Conservation (phyloP, 2,113 vertebrate genomes). For the Agapornis roseicollis region DNA sequence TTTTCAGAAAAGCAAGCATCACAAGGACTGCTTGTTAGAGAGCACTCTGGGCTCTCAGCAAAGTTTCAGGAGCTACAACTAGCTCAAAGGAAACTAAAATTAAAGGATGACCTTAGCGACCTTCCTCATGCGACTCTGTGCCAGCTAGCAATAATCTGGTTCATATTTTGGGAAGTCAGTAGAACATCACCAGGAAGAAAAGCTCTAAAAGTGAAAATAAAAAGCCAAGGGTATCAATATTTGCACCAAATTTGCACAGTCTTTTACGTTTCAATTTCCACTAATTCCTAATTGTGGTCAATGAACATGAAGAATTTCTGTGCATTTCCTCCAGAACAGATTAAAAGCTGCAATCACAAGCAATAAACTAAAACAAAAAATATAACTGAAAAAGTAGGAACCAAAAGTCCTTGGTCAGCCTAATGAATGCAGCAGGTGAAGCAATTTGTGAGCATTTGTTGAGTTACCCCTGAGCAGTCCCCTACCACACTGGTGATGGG, state of each 20-base stretch:
- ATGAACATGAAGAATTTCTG: slow-evolving; percentile 21
- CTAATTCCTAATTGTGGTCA: neutral
- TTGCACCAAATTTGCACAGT: neutral
- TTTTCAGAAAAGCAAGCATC: slow-evolving; percentile 11
- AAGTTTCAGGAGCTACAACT: slow-evolving; percentile 9
- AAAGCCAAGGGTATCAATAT: neutral
- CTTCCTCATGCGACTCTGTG: neutral
- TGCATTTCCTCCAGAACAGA: slow-evolving; percentile 19
- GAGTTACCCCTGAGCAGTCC: neutral
- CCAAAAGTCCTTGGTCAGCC: neutral
- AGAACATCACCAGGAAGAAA: neutral
- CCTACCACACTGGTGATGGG: neutral
- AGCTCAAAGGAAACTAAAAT: slow-evolving; percentile 11
- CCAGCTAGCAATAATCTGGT: neutral
- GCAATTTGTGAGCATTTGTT: neutral
- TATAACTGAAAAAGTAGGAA: neutral
- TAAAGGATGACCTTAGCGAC: slow-evolving; percentile 5
- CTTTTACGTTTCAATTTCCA: slow-evolving; percentile 5
- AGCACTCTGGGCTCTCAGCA: neutral
- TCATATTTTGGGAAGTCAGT: slow-evolving; percentile 1
- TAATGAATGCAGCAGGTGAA: slow-evolving; percentile 3
- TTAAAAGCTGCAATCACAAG: slow-evolving; percentile 40
- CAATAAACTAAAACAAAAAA: slow-evolving; percentile 42
- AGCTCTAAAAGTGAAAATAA: slow-evolving; percentile 13
- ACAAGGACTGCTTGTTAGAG: slow-evolving; percentile 15